Percentiles rank a stretch among this genome's conserved stretches.
These are phyloP conservation scores for Paracentrotus lividus DNA, from an alignment of 53 echinoderm and acorn worm genomes.

Conservation along the genomic window DNA sequence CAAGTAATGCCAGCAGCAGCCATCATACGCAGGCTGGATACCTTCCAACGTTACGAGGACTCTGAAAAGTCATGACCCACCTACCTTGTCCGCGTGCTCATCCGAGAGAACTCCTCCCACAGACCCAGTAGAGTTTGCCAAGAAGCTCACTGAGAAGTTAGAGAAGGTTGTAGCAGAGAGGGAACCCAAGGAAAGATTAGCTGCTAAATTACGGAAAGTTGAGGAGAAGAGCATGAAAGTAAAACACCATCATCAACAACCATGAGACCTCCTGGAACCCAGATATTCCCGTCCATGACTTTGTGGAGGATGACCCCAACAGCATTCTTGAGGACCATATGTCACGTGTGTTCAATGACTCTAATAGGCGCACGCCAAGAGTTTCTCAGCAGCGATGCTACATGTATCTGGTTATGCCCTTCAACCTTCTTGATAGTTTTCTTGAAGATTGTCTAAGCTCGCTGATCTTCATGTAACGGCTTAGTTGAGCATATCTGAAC, in stretches of 20 bases:
- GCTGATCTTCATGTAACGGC: conserved; percentile 79
- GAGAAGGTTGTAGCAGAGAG: conserved; percentile 81
- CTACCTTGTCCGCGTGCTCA: too few relatives aligned
- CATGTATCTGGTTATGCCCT: conserved; percentile 83
- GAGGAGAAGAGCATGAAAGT: conserved; percentile 67
- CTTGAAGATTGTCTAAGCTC: conserved; percentile 73
- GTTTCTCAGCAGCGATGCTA: too few relatives aligned
- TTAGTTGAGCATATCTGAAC: too few relatives aligned
- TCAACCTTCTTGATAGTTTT: conserved; percentile 61
- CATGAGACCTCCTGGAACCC: conserved; percentile 48
- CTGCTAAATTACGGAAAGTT: conserved; percentile 89
- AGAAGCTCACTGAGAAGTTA: conserved; percentile 88
- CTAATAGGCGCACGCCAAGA: conserved; percentile 89
- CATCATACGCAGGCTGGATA: conserved; percentile 79
- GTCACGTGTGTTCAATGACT: conserved; percentile 91
- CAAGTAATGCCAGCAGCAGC: conserved; percentile 80
- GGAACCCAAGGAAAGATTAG: conserved; percentile 84
- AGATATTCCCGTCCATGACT: conserved; percentile 74
- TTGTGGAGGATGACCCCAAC: conserved; percentile 96
- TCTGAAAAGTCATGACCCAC: conserved; percentile 83
- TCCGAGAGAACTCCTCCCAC: too few relatives aligned
- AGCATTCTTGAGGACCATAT: conserved; percentile 99
- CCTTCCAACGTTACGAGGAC: conserved; percentile 96
- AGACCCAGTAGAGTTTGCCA: too few relatives aligned
- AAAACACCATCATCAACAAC: conserved; percentile 5